These are phyloP conservation scores for Bombus confusus DNA, from an alignment of 1,140 invertebrate genomes.

Conservation along the genomic window DNA sequence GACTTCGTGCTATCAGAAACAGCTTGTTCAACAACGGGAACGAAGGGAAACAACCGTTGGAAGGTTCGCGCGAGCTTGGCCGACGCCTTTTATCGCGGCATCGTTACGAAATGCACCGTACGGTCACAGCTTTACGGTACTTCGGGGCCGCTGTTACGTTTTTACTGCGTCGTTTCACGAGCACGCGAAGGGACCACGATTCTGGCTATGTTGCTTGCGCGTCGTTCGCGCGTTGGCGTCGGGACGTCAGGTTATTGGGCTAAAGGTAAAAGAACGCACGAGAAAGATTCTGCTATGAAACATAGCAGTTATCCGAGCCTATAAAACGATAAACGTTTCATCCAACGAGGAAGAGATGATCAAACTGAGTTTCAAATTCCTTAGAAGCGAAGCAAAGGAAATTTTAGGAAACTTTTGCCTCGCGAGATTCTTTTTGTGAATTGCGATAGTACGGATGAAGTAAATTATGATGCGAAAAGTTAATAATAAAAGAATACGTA, in stretches of 20 bases:
- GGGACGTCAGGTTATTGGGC: neutral
- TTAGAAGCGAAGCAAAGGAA: too few relatives aligned
- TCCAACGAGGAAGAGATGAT: too few relatives aligned
- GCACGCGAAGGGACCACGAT: slow-evolving; percentile 70
- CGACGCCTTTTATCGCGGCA: slow-evolving; percentile 75
- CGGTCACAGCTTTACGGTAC: slow-evolving; percentile 82
- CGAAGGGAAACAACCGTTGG: slow-evolving; percentile 10
- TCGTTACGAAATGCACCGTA: slow-evolving; percentile 80
- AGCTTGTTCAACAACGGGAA: slow-evolving; percentile 39
- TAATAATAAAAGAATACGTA: too few relatives aligned
- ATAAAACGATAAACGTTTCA: too few relatives aligned
- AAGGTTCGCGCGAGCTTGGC: slow-evolving; percentile 30
- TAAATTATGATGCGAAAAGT: too few relatives aligned
- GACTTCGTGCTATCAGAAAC: slow-evolving; percentile 9
- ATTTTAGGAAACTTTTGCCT: too few relatives aligned
- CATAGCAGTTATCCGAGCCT: too few relatives aligned
- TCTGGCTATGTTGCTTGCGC: slow-evolving; percentile 66
- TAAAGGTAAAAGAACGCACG: too few relatives aligned
- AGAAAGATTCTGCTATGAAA: too few relatives aligned
- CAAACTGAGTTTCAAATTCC: too few relatives aligned
- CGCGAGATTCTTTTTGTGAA: too few relatives aligned
- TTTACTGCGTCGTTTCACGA: slow-evolving; percentile 81
- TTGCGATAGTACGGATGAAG: too few relatives aligned
- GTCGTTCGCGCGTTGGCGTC: slow-evolving; percentile 30
- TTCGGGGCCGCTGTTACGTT: slow-evolving; percentile 81